Evolutionary conservation across 2,797 vertebrate genomes (phyloP).

Genomic region (Labeo calbasu): DNA sequence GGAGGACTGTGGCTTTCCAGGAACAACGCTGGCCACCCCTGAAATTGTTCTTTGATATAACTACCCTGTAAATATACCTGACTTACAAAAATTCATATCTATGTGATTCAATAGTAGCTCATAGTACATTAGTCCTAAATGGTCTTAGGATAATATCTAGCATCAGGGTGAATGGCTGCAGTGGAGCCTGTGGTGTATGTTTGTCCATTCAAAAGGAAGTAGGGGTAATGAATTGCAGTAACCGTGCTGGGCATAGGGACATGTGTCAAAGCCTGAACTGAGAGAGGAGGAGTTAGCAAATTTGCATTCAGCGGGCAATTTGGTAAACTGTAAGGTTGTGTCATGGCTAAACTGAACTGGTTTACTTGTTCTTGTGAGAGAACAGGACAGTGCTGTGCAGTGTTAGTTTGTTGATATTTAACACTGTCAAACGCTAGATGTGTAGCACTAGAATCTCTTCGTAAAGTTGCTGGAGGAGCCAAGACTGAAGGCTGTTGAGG

Average conservation of each 20-base stretch:
- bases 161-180: slow-evolving; percentile 31
- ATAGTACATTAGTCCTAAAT: slow-evolving; percentile 42
- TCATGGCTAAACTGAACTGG: slow-evolving; percentile 35
- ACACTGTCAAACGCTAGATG: slow-evolving; percentile 8
- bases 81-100: neutral
- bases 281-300: slow-evolving; percentile 14
- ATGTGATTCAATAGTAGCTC: neutral
- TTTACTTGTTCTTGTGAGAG: slow-evolving; percentile 47
- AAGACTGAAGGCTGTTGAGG: slow-evolving; percentile 33
- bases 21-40: no score
- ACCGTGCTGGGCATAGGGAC: slow-evolving; percentile 19
- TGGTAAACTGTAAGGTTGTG: slow-evolving; percentile 37
- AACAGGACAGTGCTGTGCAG: slow-evolving; percentile 22
- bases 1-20: no score
- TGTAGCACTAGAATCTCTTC: slow-evolving; percentile 11
- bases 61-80: slow-evolving; percentile 3
- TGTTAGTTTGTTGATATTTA: slow-evolving; percentile 18
- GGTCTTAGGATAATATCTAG: slow-evolving; percentile 48
- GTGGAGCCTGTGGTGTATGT: slow-evolving; percentile 58
- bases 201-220: slow-evolving; percentile 62
- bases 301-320: slow-evolving; percentile 20
- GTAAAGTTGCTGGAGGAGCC: slow-evolving; percentile 9
- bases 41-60: neutral
- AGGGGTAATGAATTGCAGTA: slow-evolving; percentile 58
- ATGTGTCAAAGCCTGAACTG: slow-evolving; percentile 38